These are phyloP conservation scores for Lycaena phlaeas DNA, from an alignment of 2,888 invertebrate genomes.

Conservation along the genomic window DNA sequence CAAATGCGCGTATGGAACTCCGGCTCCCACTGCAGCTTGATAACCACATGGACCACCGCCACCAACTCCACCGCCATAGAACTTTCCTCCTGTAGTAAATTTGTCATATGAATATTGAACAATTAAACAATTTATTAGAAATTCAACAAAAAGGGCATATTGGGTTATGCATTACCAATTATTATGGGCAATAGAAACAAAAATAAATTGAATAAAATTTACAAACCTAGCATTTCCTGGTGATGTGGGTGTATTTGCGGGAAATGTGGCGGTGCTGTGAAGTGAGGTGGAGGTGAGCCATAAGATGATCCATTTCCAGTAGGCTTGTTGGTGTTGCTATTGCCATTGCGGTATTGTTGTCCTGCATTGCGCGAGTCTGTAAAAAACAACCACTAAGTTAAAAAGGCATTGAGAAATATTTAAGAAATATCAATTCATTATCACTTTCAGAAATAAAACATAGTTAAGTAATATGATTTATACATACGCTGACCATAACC, in stretches of 20 bases:
- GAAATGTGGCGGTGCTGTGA: conserved; percentile 57
- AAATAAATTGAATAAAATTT: no score
- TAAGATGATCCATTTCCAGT: conserved; percentile 59
- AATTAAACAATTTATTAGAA: no score
- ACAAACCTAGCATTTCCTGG: conserved; percentile 64
- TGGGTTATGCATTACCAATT: no score
- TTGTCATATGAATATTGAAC: no score
- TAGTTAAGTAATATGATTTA: background rate
- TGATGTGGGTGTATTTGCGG: conserved; percentile 66
- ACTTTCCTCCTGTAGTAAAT: conserved; percentile 80
- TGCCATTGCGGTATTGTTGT: conserved; percentile 56
- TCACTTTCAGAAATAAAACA: no score
- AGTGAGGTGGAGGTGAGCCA: conserved; percentile 66
- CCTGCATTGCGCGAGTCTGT: conserved; percentile 51
- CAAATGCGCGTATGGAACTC: conserved; percentile 75
- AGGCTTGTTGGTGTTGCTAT: conserved; percentile 46
- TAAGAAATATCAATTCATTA: no score
- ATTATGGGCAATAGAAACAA: no score
- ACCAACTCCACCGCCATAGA: conserved; percentile 79
- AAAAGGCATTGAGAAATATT: background rate
- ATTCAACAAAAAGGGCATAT: no score
- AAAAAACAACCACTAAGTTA: conserved; percentile 4
- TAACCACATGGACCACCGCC: conserved; percentile 76
- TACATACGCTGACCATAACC: conserved; percentile 52
- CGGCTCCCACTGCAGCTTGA: conserved; percentile 76